Base-by-base conservation (phyloP, 2,888 invertebrate genomes). In the Clivina fossor region DNA sequence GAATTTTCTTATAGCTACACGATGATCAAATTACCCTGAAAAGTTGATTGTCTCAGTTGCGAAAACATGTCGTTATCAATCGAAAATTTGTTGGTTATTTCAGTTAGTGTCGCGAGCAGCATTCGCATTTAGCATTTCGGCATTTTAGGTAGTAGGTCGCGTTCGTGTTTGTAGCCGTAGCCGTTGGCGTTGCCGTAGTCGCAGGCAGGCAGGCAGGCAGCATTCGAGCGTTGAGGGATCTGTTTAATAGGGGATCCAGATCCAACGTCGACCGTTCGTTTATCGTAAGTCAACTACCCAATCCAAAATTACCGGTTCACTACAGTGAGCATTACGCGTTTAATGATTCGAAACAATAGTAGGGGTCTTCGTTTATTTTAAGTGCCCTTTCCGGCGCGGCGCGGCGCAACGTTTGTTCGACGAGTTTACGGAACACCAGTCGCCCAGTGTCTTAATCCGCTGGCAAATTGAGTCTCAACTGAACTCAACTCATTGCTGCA, bases 371-470 rank as follows among this genome's bases (percentile, higher is more conserved):
- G 74, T 74, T 74, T 74, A 74, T 74, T 55, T 55, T 74, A 74
- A 74, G 74, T 74, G 72, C 74, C 72, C 72, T 73, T 51, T 72
- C 72, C 71, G 72, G 69, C 68, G 72, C 71, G n/a, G n/a, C n/a
- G n/a, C n/a, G n/a, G n/a, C n/a, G n/a, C n/a, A n/a, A n/a, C n/a
- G n/a, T n/a, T 72, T 73, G 73, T 72, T 74, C 72, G 70, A 71
- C 71, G 70, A 70, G 72, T 73, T 72, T 73, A 71, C 69, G 69
- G 71, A 73, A 73, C 73, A 70, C 32, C 40, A 18, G 46, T 24
- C 38, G 71, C 66, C 68, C 71, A 72, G 72, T 73, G 71, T 73
- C 74, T 74, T 74, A 74, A 74, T 74, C 74, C 73, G 67, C 68
- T 69, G 70, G 71, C 72, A 73, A 74, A 74, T 74, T 74, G 72